Evolutionary conservation across 2,797 vertebrate genomes (phyloP), one percentile per base, ranked within the genome.

Genomic region (Phylloscopus collybita): DNA sequence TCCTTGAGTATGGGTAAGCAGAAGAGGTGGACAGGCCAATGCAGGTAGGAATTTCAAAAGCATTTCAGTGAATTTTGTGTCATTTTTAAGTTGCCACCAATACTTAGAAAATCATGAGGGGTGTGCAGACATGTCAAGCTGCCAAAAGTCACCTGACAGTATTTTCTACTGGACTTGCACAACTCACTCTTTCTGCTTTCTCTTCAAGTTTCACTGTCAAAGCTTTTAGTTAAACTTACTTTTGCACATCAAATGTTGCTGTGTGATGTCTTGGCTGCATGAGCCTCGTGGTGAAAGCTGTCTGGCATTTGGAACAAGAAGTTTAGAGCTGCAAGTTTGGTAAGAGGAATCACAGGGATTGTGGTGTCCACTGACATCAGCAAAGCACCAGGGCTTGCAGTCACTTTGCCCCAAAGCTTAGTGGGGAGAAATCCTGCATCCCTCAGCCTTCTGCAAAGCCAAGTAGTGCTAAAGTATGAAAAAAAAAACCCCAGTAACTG

Each of bases 281-380:
- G 18, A 42, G 2, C 53, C 16, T 76, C 1, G 0, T 16, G 27
- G 18, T 50, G 26, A 75, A 87, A 75, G 44, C 14, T 49, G 13
- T 30, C n/a, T 69, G 50, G 25, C 11, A 17, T 65, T 79, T 94
- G 51, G 76, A 85, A 54, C 7, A 32, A n/a, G 45, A 22, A 22
- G 19, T 75, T 79, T 53, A 34, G 6, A 49, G 34, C 18, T 40
- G 25, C 19, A 84, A 32, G 44, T 34, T 78, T 78, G 13, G 21
- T 17, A 11, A 49, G 53, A 51, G 27, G 74, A 56, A 18, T 47
- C 0, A 0, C 25, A 49, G 38, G 16, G 20, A 45, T 16, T 0
- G 0, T 15, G 25, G 7, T 47, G 56, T 54, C 47, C 34, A 4
- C 30, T n/a, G 44, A 9, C 23, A 32, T 14, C 54, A 61, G 47